Conservation (phyloP, 2,888 invertebrate species). For the Drosophila falleni region DNA sequence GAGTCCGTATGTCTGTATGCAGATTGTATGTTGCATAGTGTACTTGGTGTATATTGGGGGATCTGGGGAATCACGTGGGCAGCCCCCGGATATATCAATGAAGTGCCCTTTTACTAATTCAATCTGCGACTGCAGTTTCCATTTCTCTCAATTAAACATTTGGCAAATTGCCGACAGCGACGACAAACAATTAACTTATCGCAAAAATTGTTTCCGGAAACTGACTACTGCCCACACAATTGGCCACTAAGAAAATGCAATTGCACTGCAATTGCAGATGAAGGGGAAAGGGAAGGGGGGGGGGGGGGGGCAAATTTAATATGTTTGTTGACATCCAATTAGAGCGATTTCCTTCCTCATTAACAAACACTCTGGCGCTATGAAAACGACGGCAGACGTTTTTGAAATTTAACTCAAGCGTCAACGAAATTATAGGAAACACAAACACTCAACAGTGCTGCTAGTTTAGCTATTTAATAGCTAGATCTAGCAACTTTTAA, state of each 20-base stretch:
- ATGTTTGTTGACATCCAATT: constrained; percentile 82
- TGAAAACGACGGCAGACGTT: constrained; percentile 35
- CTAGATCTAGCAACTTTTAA: too few relatives aligned
- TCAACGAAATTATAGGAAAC: constrained; percentile 65
- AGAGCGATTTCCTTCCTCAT: constrained; percentile 80
- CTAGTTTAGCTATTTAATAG: too few relatives aligned
- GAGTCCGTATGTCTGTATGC: neutral
- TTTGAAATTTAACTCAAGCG: constrained; percentile 76
- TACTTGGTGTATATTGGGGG: neutral
- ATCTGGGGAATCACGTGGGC: constrained; percentile 31
- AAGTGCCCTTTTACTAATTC: constrained; percentile 69
- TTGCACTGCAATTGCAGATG: constrained; percentile 23
- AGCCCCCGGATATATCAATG: constrained; percentile 78
- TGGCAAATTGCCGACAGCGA: constrained; percentile 38
- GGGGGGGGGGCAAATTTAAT: constrained; percentile 51
- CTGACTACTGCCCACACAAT: constrained; percentile 74
- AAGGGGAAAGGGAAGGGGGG: constrained; percentile 1
- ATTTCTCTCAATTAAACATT: constrained; percentile 73
- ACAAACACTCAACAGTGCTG: too few relatives aligned
- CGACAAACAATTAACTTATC: constrained; percentile 78
- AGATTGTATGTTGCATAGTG: neutral
- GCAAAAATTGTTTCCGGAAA: constrained; percentile 75
- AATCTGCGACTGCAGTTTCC: constrained; percentile 65
- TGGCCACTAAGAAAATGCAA: constrained; percentile 48
- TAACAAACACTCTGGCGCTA: constrained; percentile 64